Base-by-base conservation (phyloP, 2,888 invertebrate genomes). In the Shargacucullia verbasci region DNA sequence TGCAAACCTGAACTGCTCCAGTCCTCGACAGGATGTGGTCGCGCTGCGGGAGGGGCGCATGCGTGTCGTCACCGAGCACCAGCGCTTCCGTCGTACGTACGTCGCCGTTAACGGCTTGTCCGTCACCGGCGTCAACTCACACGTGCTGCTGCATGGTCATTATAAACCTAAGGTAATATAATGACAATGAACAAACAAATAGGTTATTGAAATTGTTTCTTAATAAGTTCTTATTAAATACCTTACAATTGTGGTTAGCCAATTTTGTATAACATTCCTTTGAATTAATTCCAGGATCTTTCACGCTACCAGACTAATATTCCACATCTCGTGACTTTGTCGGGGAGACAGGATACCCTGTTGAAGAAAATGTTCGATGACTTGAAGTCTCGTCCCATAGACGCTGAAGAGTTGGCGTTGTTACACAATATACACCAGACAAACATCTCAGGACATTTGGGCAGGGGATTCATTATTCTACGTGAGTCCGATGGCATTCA, bases 1-100 rank as follows among this genome's bases (percentile, higher is more conserved):
- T 0, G 95, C 95, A 0, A 97, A 97, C 85, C 89, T 97, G 13
- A 95, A 97, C 82, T 97, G 92, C 82, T 88, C 94, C 0, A 87
- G 81, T 0, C 96, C 97, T 0, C 89, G 94, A 5, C 83, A 88
- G 25, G 94, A 94, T 39, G 73, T 95, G 0, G 85, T 86, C 31
- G 94, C 94, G 20, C 75, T 96, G n/a, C 85, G 86, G 1, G 94
- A 95, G 0, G 95, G 95, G 0, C 87, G 92, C 37, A 84, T 95
- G 29, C 76, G 91, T 74, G 94, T 97, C 8, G 93, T 97, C 3
- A 93, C 93, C 0, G 96, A 94, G 49, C 91, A 87, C 87, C 94
- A 80, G 55, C 90, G 77, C 0, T 96, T 96, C 90, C 82, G 90
- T 12, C 95, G 96, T 27, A 95, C 82, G 0, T 89, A 83, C 41